phyloP scores from a whole-genome alignment of 2,797 vertebrate genomes.

The Lacerta bilineata region DNA sequence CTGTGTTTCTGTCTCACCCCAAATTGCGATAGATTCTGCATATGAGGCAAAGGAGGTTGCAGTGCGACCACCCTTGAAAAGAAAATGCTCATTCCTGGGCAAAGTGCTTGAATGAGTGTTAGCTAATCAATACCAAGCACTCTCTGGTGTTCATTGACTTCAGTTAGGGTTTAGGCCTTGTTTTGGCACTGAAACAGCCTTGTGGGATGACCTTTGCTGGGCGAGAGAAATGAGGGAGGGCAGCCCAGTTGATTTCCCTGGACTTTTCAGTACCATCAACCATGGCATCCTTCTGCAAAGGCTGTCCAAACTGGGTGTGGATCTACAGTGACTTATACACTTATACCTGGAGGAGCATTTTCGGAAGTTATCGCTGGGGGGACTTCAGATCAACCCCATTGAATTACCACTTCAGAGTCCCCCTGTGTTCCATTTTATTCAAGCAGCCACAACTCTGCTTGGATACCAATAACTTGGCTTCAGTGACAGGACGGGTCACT shows the following conservation, averaged over 20 bases:
- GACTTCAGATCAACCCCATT: not conserved
- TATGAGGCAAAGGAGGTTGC: too few relatives aligned
- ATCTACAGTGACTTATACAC: not conserved
- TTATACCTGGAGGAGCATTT: not conserved
- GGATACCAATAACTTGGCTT: not conserved
- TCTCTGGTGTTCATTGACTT: not conserved
- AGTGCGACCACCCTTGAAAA: not conserved
- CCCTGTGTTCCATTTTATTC: not conserved
- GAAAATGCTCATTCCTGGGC: not conserved
- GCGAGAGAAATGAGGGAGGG: not conserved
- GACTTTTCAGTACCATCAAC: not conserved
- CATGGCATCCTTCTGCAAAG: not conserved
- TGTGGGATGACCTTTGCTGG: not conserved
- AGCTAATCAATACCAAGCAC: too few relatives aligned
- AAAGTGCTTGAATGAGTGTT: too few relatives aligned
- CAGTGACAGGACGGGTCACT: not conserved
- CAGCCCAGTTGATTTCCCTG: not conserved
- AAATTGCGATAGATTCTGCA: not conserved
- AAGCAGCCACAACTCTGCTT: not conserved
- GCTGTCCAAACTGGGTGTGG: not conserved
- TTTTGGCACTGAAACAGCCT: not conserved
- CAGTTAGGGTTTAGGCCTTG: not conserved
- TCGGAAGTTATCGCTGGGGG: too few relatives aligned
- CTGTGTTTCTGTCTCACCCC: too few relatives aligned
- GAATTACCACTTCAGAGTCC: not conserved